Conservation (phyloP, 2,797 vertebrate genomes). For the Odontamblyopus rebecca region DNA sequence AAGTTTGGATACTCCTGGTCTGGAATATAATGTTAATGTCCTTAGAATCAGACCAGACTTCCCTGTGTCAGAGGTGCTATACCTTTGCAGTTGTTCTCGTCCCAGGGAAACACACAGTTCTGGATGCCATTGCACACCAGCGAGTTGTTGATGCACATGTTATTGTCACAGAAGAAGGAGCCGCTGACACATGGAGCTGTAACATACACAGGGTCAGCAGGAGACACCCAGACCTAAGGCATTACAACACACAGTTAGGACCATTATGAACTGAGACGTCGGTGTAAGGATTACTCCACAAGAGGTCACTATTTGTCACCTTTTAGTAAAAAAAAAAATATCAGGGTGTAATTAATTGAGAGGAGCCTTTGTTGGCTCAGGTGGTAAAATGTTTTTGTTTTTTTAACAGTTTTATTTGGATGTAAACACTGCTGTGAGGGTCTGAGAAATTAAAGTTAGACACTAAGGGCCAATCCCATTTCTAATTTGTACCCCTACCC, state of each 20-base stretch:
- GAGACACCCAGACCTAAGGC: not conserved
- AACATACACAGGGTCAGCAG: conserved; percentile 52
- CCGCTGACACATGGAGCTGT: conserved; percentile 87
- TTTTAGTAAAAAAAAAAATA: not conserved
- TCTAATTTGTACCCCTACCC: too few species aligned
- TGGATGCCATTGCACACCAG: conserved; percentile 95
- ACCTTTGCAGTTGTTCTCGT: conserved; percentile 97
- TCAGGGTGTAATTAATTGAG: not conserved
- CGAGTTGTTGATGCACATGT: conserved; percentile 96
- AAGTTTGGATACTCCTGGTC: too few species aligned
- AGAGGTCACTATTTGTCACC: not conserved
- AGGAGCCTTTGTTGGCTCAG: not conserved
- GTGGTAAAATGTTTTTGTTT: too few species aligned
- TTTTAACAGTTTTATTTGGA: too few species aligned
- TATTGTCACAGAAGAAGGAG: conserved; percentile 93
- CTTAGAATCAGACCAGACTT: not conserved
- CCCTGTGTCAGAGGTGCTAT: conserved; percentile 15
- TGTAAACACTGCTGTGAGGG: too few species aligned
- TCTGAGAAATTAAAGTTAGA: too few species aligned
- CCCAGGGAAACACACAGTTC: conserved; percentile 97
- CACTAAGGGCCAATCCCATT: too few species aligned
- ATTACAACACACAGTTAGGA: not conserved
- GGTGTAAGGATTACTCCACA: not conserved
- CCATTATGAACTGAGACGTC: not conserved
- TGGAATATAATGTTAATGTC: too few species aligned